Evolutionary conservation across 2,888 invertebrate species (phyloP).

Genomic region (Drosophila meridionalis): DNA sequence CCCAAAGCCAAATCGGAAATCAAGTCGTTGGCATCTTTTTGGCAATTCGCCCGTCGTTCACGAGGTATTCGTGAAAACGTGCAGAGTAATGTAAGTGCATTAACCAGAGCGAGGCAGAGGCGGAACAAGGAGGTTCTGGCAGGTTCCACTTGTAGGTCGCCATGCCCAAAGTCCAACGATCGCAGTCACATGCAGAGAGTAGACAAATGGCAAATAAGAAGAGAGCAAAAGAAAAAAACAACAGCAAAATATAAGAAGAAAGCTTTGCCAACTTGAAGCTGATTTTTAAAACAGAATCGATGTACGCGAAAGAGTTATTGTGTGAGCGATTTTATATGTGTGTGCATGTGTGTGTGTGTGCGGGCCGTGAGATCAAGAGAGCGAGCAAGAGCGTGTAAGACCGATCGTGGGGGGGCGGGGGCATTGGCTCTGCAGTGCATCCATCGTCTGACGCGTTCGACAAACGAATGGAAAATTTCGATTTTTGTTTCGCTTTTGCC

Average conservation of each 20-base stretch:
- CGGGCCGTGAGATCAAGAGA: conserved; percentile 12
- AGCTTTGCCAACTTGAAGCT: conserved; percentile 59
- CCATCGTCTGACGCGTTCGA: conserved; percentile 35
- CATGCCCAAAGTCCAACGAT: conserved; percentile 45
- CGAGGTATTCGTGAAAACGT: conserved; percentile 23
- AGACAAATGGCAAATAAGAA: conserved; percentile 13
- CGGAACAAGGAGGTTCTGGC: conserved; percentile 32
- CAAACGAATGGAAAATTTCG: conserved; percentile 72
- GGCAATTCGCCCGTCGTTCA: conserved; percentile 30
- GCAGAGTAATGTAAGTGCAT: conserved; percentile 14
- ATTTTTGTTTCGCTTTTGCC: conserved; percentile 55
- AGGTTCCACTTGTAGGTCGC: conserved; percentile 45
- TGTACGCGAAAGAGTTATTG: conserved; percentile 1
- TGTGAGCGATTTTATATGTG: not conserved
- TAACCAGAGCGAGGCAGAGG: conserved; percentile 6
- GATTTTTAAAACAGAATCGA: conserved; percentile 29
- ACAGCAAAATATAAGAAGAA: conserved; percentile 7
- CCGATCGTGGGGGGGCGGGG: not conserved
- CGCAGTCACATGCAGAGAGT: conserved; percentile 31
- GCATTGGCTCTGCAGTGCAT: conserved; percentile 34
- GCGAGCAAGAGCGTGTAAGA: not conserved
- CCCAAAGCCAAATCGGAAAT: conserved; percentile 38
- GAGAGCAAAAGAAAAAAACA: conserved; percentile 15
- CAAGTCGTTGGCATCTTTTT: conserved; percentile 25
- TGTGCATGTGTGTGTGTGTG: conserved; percentile 9